These are phyloP conservation scores for Mustela lutreola DNA, from an alignment of 2,113 vertebrate species.

Conservation along the genomic window DNA sequence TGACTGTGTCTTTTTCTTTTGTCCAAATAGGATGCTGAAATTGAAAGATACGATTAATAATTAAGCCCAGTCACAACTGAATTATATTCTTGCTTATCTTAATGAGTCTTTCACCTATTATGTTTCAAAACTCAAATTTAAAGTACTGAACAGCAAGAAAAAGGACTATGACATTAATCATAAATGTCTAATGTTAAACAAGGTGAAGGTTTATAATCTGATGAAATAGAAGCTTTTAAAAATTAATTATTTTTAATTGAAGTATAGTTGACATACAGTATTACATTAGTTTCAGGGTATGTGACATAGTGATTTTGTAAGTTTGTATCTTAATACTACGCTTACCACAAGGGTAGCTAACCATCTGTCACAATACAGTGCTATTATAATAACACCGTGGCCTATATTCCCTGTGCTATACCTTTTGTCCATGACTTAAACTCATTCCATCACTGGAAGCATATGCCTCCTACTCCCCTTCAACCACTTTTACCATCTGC, in stretches of 20 bases:
- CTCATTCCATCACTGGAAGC: neutral
- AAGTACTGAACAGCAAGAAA: slow-evolving; percentile 27
- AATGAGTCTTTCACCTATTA: slow-evolving; percentile 18
- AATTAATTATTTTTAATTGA: neutral
- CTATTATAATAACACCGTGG: neutral
- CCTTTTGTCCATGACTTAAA: neutral
- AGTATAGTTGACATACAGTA: neutral
- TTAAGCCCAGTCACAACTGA: neutral
- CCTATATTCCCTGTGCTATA: neutral
- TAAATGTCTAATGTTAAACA: slow-evolving; percentile 27
- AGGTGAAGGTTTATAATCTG: neutral
- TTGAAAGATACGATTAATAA: neutral
- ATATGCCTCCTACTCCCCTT: neutral
- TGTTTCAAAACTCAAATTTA: slow-evolving; percentile 48
- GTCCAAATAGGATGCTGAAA: neutral
- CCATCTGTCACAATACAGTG: neutral
- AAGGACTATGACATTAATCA: neutral
- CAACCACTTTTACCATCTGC: neutral
- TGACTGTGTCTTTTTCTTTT: neutral
- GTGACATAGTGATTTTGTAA: neutral
- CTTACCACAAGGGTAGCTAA: neutral
- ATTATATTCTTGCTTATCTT: neutral
- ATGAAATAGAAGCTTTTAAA: neutral
- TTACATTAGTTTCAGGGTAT: neutral
- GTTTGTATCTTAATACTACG: neutral